phyloP scores from a whole-genome alignment of 2,797 vertebrate species.

The Malacoraja senta region DNA sequence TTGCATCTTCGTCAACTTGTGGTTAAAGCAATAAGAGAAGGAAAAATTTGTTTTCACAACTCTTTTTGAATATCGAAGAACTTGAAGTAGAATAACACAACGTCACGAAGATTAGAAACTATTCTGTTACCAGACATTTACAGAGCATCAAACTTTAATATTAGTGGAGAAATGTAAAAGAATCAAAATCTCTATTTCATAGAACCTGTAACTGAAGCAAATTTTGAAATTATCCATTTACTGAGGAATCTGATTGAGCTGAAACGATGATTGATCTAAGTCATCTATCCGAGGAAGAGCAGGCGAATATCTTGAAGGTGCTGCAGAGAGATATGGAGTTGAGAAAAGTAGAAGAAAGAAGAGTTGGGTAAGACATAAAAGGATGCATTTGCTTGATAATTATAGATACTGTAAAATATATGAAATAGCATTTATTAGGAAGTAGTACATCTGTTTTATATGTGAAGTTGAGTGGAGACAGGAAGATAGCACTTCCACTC shows the following conservation, averaged over 20 bases:
- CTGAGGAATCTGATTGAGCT: background rate
- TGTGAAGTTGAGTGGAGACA: background rate
- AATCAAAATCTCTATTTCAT: background rate
- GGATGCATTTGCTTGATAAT: background rate
- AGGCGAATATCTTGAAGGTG: slow-evolving; percentile 75
- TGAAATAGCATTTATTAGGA: background rate
- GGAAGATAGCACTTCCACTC: too few species aligned
- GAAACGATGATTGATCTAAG: slow-evolving; percentile 85
- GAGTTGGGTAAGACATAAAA: slow-evolving; percentile 68
- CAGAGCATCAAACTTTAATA: background rate
- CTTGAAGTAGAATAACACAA: background rate
- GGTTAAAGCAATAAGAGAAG: background rate
- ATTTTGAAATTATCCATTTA: background rate
- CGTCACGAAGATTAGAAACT: background rate
- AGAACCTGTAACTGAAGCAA: background rate
- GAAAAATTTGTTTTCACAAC: background rate
- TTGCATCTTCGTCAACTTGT: background rate
- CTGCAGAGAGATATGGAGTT: slow-evolving; percentile 77
- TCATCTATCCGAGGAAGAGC: slow-evolving; percentile 82
- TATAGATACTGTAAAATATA: background rate
- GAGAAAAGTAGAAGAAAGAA: slow-evolving; percentile 73
- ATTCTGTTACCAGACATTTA: background rate
- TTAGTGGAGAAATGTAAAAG: background rate
- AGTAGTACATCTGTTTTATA: background rate
- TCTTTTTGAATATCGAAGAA: background rate